These are phyloP conservation scores for Tetrao urogallus DNA, from an alignment of 2,113 vertebrate genomes.

Conservation along the genomic window DNA sequence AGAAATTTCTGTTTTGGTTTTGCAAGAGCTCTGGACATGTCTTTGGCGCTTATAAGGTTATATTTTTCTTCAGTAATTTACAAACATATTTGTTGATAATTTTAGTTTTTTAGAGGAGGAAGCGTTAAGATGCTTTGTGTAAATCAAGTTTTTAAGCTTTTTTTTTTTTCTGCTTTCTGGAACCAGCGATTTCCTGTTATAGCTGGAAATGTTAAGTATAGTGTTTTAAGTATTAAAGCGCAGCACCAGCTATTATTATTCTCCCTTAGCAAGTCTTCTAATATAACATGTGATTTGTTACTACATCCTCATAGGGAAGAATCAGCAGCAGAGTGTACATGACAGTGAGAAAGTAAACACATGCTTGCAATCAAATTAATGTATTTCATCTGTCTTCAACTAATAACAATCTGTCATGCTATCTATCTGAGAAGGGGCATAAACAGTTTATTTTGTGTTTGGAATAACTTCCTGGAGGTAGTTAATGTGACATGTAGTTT, in stretches of 20 bases:
- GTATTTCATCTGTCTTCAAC: slow-evolving; percentile 91
- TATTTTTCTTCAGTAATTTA: not conserved
- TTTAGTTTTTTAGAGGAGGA: not conserved
- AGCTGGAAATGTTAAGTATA: slow-evolving; percentile 42
- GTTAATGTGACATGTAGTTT: slow-evolving; percentile 95
- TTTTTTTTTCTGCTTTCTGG: slow-evolving; percentile 32
- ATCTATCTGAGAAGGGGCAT: slow-evolving; percentile 90
- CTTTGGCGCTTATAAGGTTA: not conserved
- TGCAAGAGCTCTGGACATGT: not conserved
- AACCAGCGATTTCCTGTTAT: slow-evolving; percentile 35
- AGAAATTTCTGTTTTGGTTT: not conserved
- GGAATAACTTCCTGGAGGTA: slow-evolving; percentile 95
- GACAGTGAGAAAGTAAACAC: slow-evolving; percentile 91
- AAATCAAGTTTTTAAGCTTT: slow-evolving; percentile 16
- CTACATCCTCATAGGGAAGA: slow-evolving; percentile 70
- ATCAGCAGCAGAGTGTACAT: slow-evolving; percentile 76
- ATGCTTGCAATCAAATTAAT: slow-evolving; percentile 89
- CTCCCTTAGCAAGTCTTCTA: slow-evolving; percentile 67
- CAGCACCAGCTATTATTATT: slow-evolving; percentile 56
- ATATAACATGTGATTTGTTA: slow-evolving; percentile 75
- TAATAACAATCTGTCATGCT: slow-evolving; percentile 93
- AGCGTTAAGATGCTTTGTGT: slow-evolving; percentile 2
- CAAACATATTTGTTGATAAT: not conserved
- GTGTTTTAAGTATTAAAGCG: slow-evolving; percentile 33
- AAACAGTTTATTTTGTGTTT: slow-evolving; percentile 99